These are phyloP conservation scores for Pseudotriccus pelzelni DNA, from an alignment of 2,797 vertebrate genomes.

Conservation along the genomic window DNA sequence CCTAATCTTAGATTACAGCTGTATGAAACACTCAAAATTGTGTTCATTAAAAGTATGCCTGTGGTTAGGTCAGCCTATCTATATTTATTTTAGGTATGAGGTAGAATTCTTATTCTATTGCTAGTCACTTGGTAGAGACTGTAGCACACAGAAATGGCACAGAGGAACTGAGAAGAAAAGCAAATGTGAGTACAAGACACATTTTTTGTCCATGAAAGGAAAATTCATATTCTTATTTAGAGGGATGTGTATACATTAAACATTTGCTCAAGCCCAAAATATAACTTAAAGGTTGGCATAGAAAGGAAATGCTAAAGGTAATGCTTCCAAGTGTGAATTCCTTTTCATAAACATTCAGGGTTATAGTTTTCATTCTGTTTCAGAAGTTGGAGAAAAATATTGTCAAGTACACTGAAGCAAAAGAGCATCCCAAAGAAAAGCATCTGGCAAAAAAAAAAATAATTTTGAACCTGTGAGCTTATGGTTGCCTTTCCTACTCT, in stretches of 20 bases:
- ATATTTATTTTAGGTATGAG: slow-evolving; percentile 37
- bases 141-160: background rate
- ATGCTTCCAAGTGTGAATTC: slow-evolving; percentile 17
- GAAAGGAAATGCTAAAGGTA: slow-evolving; percentile 52
- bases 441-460: slow-evolving; percentile 44
- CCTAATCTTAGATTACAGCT: slow-evolving; percentile 31
- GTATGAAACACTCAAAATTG: background rate
- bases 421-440: slow-evolving; percentile 43
- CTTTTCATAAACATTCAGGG: slow-evolving; percentile 44
- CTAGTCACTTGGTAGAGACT: background rate
- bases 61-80: slow-evolving; percentile 33
- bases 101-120: background rate
- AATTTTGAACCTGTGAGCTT: background rate
- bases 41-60: slow-evolving; percentile 32
- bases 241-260: slow-evolving; percentile 5
- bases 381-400: slow-evolving; percentile 27
- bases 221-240: slow-evolving; percentile 29
- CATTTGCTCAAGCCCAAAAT: background rate
- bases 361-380: background rate
- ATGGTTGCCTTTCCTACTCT: background rate
- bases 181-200: background rate
- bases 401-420: slow-evolving; percentile 17
- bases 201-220: slow-evolving; percentile 13
- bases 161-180: background rate
- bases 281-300: background rate